Conservation (phyloP, 2,113 vertebrate genomes). For the Helogale parvula region DNA sequence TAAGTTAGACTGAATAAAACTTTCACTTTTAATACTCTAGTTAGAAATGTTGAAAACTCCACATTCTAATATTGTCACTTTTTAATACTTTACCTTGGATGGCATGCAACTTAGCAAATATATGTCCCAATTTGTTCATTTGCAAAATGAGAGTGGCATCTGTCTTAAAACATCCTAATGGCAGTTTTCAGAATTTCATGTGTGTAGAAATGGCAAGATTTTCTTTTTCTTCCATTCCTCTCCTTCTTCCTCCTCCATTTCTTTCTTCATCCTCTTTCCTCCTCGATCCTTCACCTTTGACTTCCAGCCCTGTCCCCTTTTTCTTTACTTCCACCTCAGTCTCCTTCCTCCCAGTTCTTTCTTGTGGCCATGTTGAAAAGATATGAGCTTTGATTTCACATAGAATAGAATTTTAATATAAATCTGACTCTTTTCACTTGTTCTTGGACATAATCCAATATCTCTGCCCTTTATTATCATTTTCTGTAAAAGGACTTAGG, state of each 20-base stretch:
- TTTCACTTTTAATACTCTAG: neutral
- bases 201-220: neutral
- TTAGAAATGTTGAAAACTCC: neutral
- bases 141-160: neutral
- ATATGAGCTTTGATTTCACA: neutral
- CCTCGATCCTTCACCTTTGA: neutral
- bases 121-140: neutral
- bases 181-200: neutral
- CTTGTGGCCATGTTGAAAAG: neutral
- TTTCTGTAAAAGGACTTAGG: neutral
- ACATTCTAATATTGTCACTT: neutral
- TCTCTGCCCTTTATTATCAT: neutral
- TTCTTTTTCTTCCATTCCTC: neutral
- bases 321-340: neutral
- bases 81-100: neutral
- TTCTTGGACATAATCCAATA: neutral
- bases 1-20: neutral
- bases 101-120: neutral
- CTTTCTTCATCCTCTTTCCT: neutral
- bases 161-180: neutral
- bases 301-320: fast-evolving
- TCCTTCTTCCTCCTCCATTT: neutral
- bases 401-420: neutral
- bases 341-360: neutral
- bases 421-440: neutral